A percentile compares a stretch with the other conserved stretches of the same genome.
These are phyloP conservation scores for Atrichornis clamosus DNA, from an alignment of 2,113 vertebrate genomes.

Conservation along the genomic window DNA sequence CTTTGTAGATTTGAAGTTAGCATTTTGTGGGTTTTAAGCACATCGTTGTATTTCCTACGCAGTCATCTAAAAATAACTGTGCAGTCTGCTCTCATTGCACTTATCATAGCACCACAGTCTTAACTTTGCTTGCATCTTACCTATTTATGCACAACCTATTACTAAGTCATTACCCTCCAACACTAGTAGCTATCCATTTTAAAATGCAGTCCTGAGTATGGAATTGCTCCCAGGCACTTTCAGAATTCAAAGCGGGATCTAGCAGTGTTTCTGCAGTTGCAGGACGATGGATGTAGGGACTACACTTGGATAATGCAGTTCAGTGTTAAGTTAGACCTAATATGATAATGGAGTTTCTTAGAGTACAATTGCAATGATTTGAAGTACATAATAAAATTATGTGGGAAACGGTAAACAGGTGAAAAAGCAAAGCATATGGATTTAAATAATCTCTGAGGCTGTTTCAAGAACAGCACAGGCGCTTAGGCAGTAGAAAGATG, in stretches of 20 bases:
- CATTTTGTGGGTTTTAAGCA: not conserved
- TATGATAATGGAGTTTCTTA: not conserved
- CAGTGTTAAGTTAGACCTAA: not conserved
- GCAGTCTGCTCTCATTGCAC: not conserved
- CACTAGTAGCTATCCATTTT: not conserved
- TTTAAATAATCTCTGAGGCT: conserved; percentile 24
- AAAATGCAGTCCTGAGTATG: not conserved
- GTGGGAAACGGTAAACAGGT: not conserved
- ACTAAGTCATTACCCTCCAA: not conserved
- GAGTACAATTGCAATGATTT: not conserved
- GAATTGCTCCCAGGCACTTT: not conserved
- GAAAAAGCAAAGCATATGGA: not conserved
- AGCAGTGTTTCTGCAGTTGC: not conserved
- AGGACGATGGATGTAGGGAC: not conserved
- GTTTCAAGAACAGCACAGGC: not conserved
- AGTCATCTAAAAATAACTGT: not conserved
- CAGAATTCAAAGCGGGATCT: not conserved
- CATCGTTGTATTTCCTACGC: not conserved
- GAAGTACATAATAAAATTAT: not conserved
- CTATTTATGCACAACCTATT: not conserved
- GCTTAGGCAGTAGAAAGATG: not conserved
- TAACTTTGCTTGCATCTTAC: not conserved
- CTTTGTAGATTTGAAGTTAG: not conserved
- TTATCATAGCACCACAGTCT: not conserved
- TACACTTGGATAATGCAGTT: not conserved